A percentile compares a stretch with the other conserved stretches of the same genome.
phyloP scores from a whole-genome alignment of 1,140 invertebrate species.

The Dinoponera quadriceps region DNA sequence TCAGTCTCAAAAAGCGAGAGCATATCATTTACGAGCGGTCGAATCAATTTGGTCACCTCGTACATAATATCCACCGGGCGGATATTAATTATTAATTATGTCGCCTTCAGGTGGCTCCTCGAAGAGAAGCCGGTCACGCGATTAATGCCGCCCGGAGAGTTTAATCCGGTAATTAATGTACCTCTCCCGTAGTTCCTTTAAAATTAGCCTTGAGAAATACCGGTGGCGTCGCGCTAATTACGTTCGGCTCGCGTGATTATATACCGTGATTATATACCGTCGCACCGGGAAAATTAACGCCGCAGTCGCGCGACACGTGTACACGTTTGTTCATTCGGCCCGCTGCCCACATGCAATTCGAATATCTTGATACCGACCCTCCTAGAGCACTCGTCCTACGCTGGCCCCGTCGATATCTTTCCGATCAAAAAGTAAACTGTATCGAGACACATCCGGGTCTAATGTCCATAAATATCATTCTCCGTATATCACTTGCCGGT shows the following conservation, averaged over 20 bases:
- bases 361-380: not conserved
- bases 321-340: conserved; percentile 31
- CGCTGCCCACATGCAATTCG: conserved; percentile 5
- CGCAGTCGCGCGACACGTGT: conserved; percentile 36
- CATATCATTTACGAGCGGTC: not conserved
- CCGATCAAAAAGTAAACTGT: not conserved
- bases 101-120: not conserved
- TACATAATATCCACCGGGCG: conserved; percentile 36
- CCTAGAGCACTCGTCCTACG: not conserved
- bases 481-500: not conserved
- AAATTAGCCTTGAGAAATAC: not conserved
- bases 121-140: not conserved
- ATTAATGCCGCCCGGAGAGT: conserved; percentile 33
- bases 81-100: conserved; percentile 46
- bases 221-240: conserved; percentile 57
- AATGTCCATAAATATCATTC: not conserved
- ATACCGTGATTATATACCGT: conserved; percentile 32
- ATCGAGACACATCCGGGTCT: too few relatives aligned
- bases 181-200: not conserved
- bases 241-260: conserved; percentile 30
- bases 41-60: not conserved
- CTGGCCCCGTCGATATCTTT: not conserved
- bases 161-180: conserved; percentile 52
- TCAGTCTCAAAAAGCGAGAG: not conserved
- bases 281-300: conserved; percentile 30